Evolutionary conservation across 1,140 invertebrate genomes (phyloP).

Genomic region (Chironomus striatipennis): DNA sequence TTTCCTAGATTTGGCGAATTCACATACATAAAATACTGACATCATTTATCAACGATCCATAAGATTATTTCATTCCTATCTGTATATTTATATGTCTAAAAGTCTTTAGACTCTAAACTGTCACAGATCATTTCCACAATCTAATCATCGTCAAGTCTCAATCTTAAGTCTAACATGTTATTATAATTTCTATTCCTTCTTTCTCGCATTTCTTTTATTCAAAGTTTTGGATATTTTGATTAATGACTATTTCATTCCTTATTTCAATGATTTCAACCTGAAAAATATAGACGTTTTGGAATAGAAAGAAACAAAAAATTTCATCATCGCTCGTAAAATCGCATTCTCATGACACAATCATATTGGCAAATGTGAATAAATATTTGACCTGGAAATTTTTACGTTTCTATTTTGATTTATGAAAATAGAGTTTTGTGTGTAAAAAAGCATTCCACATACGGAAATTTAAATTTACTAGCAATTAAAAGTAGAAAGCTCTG

Average conservation of each 20-base stretch:
- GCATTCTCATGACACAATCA: background rate
- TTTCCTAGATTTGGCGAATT: too few species aligned
- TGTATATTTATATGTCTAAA: too few species aligned
- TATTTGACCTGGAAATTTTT: constrained; percentile 2
- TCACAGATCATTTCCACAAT: background rate
- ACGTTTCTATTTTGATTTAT: background rate
- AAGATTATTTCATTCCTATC: too few species aligned
- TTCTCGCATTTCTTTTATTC: too few species aligned
- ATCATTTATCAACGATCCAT: too few species aligned
- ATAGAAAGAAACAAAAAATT: background rate
- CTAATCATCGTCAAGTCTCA: too few species aligned
- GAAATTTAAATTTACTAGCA: too few species aligned
- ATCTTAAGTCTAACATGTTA: background rate
- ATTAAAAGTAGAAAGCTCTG: too few species aligned
- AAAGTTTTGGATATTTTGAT: background rate
- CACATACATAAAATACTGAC: too few species aligned
- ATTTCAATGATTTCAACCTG: background rate
- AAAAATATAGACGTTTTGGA: background rate
- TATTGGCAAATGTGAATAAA: background rate
- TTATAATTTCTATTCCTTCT: background rate
- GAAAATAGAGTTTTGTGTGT: background rate
- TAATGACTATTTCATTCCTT: constrained; percentile 2
- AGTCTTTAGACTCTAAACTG: background rate
- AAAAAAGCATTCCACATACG: too few species aligned
- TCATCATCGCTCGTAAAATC: constrained; percentile 5